Evolutionary conservation across 2,797 vertebrate species (phyloP), one percentile per base, ranked within the genome.

Genomic region (Thalassophryne amazonica): DNA sequence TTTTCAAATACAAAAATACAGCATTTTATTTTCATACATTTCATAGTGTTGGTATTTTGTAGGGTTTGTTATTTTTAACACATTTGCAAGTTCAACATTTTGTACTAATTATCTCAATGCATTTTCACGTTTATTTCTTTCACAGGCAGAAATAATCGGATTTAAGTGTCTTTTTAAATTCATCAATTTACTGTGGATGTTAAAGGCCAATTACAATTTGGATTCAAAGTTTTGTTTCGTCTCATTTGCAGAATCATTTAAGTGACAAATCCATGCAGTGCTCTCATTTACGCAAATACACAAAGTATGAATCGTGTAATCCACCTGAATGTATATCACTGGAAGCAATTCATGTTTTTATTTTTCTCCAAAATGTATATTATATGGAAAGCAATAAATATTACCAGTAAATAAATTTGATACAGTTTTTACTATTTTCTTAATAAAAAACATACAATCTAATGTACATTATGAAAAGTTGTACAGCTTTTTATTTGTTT

Each of bases 401-500:
- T 89, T 87, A 90, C 78, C 84, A 89, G 83, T 88, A 89, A 88
- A 90, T 88, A 88, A 84, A 87, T 77, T 84, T 88, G 74, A 60
- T 75, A 78, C 69, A 68, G 63, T 80, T 81, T 88, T 83, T 81
- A 88, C 83, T 86, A 86, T 88, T 90, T 89, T 89, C 84, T 89
- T 85, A 86, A 87, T 85, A 85, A 86, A 88, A 78, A 84, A 83
- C 88, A 90, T 87, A 90, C 88, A 90, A 90, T 90, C 88, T 89
- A 91, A 91, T 92, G 88, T 91, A 92, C 90, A 92, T 80, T 87
- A 92, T 91, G 86, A 89, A 88, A 91, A 86, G 87, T 89, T 91
- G 87, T 91, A 92, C 90, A 92, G 88, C 86, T 88, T 90, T 82
- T 69, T 85, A 93, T 92, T 93, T 91, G 90, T 95, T 96, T 95